phyloP scores from a whole-genome alignment of 2,797 vertebrate species.

The Syndactyla subalaris region DNA sequence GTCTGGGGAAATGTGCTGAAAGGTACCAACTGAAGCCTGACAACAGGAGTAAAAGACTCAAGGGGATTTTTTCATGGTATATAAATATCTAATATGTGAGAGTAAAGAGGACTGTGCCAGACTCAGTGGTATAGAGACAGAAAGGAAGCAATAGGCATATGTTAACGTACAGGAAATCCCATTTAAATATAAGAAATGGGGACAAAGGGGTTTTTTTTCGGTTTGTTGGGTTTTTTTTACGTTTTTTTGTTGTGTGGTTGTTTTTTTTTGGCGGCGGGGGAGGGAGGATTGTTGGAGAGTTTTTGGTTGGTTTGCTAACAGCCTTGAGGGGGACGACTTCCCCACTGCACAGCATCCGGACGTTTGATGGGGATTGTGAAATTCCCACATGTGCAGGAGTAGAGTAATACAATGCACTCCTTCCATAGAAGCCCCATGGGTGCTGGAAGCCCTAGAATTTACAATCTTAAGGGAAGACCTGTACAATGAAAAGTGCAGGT shows the following conservation, averaged over 20 bases:
- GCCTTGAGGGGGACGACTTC: no score
- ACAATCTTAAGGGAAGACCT: no score
- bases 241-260: background rate
- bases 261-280: no score
- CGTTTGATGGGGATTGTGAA: no score
- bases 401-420: no score
- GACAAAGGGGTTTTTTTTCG: no score
- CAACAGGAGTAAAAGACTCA: background rate
- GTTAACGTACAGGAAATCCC: background rate
- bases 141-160: background rate
- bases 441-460: no score
- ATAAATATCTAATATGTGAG: fast-evolving
- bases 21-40: background rate
- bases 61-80: background rate
- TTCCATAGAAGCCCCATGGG: no score
- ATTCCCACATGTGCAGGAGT: no score
- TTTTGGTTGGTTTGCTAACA: background rate
- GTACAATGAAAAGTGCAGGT: no score
- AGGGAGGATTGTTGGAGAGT: fast-evolving
- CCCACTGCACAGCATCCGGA: no score
- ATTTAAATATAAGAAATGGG: background rate
- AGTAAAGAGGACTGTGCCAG: background rate
- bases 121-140: background rate
- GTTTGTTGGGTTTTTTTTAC: no score
- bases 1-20: background rate